Conservation (phyloP, 92 coral and sea anemone species). For the Epizoanthus ramosus region DNA sequence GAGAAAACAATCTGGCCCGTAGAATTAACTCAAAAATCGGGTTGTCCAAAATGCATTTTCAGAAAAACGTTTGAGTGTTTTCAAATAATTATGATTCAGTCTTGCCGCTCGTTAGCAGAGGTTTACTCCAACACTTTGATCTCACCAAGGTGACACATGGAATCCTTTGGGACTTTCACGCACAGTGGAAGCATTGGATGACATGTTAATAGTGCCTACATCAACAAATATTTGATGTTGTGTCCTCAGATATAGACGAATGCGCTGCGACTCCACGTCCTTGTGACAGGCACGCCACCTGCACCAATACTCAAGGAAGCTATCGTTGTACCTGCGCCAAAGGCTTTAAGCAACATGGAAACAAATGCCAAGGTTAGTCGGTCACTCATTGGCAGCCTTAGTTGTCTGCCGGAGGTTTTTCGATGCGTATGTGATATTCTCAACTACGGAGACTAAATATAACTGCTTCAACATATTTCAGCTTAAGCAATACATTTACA, state of each 20-base stretch:
- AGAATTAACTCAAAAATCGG: too few species aligned
- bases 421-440: not conserved
- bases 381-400: not conserved
- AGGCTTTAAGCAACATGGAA: constrained; percentile 49
- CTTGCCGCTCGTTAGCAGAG: too few species aligned
- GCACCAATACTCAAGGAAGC: constrained; percentile 54
- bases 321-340: constrained; percentile 49
- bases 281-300: constrained; percentile 36
- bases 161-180: not conserved
- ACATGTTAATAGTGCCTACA: not conserved
- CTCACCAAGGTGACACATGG: too few species aligned
- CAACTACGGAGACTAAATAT: not conserved
- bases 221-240: not conserved
- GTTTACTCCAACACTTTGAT: too few species aligned
- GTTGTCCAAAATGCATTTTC: too few species aligned
- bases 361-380: constrained; percentile 54
- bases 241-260: constrained; percentile 60
- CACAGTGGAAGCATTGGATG: not conserved
- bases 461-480: too few species aligned
- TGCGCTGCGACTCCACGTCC: constrained; percentile 21
- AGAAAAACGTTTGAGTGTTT: too few species aligned
- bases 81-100: too few species aligned
- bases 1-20: too few species aligned
- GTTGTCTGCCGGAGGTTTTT: not conserved
- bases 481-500: too few species aligned